Evolutionary conservation across 2,888 invertebrate genomes (phyloP).

Genomic region (Cerastis rubricosa): DNA sequence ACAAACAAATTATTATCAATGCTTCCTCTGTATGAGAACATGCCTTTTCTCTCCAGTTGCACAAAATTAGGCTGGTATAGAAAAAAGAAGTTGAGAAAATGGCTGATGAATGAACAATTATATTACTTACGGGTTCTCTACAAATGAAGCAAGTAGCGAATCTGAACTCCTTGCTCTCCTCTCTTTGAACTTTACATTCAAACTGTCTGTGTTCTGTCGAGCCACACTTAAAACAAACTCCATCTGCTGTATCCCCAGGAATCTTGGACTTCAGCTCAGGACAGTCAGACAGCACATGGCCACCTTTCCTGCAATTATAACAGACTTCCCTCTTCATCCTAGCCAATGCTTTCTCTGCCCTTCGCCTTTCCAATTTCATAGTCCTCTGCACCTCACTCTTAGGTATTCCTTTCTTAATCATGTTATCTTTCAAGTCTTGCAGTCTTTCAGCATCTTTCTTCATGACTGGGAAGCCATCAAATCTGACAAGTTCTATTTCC

Average conservation of each 20-base stretch:
- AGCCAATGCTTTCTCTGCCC: constrained; percentile 93
- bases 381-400: constrained; percentile 92
- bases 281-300: constrained; percentile 95
- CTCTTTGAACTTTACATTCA: constrained; percentile 93
- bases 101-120: not conserved
- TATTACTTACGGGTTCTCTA: constrained; percentile 91
- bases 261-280: constrained; percentile 92
- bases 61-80: not conserved
- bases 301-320: constrained; percentile 94
- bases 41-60: not conserved
- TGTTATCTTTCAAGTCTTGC: constrained; percentile 90
- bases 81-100: not conserved
- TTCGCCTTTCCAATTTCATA: constrained; percentile 93
- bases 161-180: constrained; percentile 91
- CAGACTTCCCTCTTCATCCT: constrained; percentile 93
- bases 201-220: constrained; percentile 96
- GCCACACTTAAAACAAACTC: constrained; percentile 97
- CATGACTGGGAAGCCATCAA: constrained; percentile 93
- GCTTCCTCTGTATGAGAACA: not conserved
- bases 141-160: constrained; percentile 98
- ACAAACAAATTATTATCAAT: not conserved
- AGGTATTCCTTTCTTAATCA: constrained; percentile 93
- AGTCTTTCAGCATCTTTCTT: constrained; percentile 93
- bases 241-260: constrained; percentile 89
- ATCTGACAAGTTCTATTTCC: constrained; percentile 91